Evolutionary conservation across 2,797 vertebrate genomes (phyloP).

Genomic region (Aplochiton taeniatus): DNA sequence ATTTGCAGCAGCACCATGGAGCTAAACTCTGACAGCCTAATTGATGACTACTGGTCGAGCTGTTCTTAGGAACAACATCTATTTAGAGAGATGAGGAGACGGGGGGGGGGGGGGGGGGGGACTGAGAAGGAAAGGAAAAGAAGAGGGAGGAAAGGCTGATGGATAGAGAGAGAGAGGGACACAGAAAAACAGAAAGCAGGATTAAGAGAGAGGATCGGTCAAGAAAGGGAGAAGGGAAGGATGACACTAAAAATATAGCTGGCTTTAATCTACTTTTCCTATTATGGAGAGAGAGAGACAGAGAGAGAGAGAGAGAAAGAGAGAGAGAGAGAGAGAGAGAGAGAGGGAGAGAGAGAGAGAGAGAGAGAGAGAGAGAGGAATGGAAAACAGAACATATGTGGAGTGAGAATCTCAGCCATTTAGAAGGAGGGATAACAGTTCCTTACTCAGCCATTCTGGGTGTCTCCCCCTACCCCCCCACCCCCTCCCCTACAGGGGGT

Average conservation of each 20-base stretch:
- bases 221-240: too few relatives aligned
- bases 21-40: background rate
- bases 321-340: slow-evolving; percentile 1
- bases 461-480: background rate
- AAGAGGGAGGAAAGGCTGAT: too few relatives aligned
- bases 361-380: background rate
- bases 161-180: too few relatives aligned
- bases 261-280: too few relatives aligned
- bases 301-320: background rate
- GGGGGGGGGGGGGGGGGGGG: background rate
- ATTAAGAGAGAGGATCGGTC: too few relatives aligned
- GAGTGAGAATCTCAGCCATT: background rate
- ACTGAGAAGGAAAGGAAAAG: background rate
- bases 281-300: background rate
- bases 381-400: too few relatives aligned
- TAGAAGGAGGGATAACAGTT: background rate
- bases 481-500: background rate
- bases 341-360: background rate
- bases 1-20: background rate
- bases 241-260: too few relatives aligned
- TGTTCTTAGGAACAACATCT: background rate
- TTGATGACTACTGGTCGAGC: slow-evolving; percentile 4
- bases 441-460: too few relatives aligned
- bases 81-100: background rate
- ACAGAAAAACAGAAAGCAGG: too few relatives aligned